Evolutionary conservation across 2,888 invertebrate genomes (phyloP), one percentile per base, ranked within the genome.

Genomic region (Peribatodes rhomboidaria): DNA sequence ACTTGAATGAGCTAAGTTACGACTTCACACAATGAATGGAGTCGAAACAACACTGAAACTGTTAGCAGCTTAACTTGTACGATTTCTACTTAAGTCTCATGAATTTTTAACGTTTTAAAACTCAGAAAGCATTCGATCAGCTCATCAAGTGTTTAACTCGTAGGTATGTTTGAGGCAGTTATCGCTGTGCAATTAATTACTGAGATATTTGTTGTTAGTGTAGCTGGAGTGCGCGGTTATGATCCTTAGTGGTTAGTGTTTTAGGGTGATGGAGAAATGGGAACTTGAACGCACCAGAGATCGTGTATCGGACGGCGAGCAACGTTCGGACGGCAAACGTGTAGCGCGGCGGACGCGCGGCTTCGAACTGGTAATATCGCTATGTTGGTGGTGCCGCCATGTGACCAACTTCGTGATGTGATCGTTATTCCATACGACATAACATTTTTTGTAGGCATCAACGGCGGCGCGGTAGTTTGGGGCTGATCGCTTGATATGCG

Each of bases 311-410:
- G 74, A 70, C 65, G 68, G 72, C 69, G 39, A 66, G 61, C 72
- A 69, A 73, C 74, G 74, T 71, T 68, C 71, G 62, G 81, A 79
- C n/a, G n/a, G 18, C 0, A 37, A 18, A 90, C 90, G 91, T 87
- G 76, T 56, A 37, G 78, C 91, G 87, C 92, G 87, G 69, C 70
- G 72, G 69, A 79, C 89, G 90, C 91, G 89, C 90, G 78, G 76
- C 74, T 77, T 80, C 76, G 73, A 81, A 92, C 90, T 90, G 86
- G 82, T 65, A 62, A 69, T 77, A 73, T 80, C 78, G 81, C 75
- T 72, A 88, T 84, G 90, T 90, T 91, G 91, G 90, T 86, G 83
- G 82, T 79, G 83, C 77, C 81, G 81, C 75, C 91, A 91, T 90
- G 92, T 92, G 92, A 91, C 72, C 74, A 79, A 81, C 83, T 87